Conservation (phyloP, 2,113 vertebrate genomes). For the Elachura formosa region DNA sequence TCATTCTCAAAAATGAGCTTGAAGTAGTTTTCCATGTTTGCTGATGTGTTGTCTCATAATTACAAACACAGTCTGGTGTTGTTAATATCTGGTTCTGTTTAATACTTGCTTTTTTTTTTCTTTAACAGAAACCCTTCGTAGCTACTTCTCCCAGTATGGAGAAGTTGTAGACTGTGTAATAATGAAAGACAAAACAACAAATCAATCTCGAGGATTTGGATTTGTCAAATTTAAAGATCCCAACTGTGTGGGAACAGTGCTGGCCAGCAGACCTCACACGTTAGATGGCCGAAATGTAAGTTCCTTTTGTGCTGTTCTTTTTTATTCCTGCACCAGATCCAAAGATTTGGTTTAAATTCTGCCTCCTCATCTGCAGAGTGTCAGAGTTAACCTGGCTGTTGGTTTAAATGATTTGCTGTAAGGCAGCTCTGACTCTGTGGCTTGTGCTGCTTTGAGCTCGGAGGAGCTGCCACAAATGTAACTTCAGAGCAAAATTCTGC, state of each 20-base stretch:
- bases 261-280: slow-evolving; percentile 96
- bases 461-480: not conserved
- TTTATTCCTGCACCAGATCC: not conserved
- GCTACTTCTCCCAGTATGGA: slow-evolving; percentile 98
- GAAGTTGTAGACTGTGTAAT: slow-evolving; percentile 99
- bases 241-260: slow-evolving; percentile 95
- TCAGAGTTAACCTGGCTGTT: not conserved
- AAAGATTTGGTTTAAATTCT: not conserved
- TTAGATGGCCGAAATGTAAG: slow-evolving; percentile 97
- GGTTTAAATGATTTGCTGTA: not conserved
- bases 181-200: slow-evolving; percentile 99
- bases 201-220: slow-evolving; percentile 98
- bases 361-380: not conserved
- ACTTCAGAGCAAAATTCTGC: not conserved
- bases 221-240: slow-evolving; percentile 99
- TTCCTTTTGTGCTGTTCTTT: not conserved
- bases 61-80: not conserved
- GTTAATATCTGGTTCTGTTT: not conserved
- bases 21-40: not conserved
- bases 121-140: slow-evolving; percentile 90
- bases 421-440: not conserved
- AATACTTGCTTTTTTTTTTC: not conserved
- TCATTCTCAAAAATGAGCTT: not conserved
- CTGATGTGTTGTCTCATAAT: not conserved
- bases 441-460: not conserved